Conservation (phyloP, 1,140 invertebrate genomes). For the Drosophila parabipectinata region DNA sequence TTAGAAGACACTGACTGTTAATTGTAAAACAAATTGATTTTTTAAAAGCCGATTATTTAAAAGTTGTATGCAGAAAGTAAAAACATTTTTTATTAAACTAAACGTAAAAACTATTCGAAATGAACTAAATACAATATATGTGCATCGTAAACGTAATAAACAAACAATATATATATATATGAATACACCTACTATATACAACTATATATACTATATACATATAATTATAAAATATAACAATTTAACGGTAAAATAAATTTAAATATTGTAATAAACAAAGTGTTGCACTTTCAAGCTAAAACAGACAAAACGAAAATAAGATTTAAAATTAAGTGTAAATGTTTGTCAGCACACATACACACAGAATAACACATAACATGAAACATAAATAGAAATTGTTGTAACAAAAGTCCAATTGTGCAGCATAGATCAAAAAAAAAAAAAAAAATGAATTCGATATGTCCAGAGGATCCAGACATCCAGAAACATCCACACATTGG, state of each 20-base stretch:
- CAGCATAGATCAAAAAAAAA: constrained; percentile 14
- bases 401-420: constrained; percentile 44
- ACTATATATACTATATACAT: constrained; percentile 76
- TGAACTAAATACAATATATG: constrained; percentile 76
- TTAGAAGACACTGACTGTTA: constrained; percentile 80
- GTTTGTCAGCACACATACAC: constrained; percentile 35
- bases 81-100: constrained; percentile 70
- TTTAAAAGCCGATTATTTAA: constrained; percentile 25
- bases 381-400: constrained; percentile 21
- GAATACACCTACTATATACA: constrained; percentile 75
- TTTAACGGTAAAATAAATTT: constrained; percentile 81
- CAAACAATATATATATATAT: constrained; percentile 42
- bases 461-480: constrained; percentile 41
- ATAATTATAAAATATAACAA: constrained; percentile 80
- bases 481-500: constrained; percentile 39
- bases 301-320: constrained; percentile 32
- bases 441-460: constrained; percentile 3
- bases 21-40: constrained; percentile 84
- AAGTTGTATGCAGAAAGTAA: constrained; percentile 39
- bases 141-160: constrained; percentile 60
- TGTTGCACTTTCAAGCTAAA: constrained; percentile 69
- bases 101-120: constrained; percentile 64
- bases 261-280: constrained; percentile 80
- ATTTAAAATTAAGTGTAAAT: constrained; percentile 52
- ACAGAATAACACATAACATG: neutral